Base-by-base conservation (phyloP, 2,888 invertebrate genomes). In the Callimorpha dominula region DNA sequence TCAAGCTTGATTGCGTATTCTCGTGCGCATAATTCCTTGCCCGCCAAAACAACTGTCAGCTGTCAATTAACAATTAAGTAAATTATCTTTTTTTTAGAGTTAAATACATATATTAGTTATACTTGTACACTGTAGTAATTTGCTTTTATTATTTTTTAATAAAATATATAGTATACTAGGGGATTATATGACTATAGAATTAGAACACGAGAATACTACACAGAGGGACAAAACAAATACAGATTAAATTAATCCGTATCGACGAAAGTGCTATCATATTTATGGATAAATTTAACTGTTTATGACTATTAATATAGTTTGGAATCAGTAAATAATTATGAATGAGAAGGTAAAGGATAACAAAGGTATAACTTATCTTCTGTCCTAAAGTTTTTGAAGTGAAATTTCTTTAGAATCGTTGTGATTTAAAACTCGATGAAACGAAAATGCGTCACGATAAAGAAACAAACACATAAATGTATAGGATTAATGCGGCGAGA, bases 1-100 rank as follows among this genome's bases (percentile, higher is more conserved):
- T 60, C 31, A 31, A 60, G 57, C 31, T 60, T 60, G 57, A 60
- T 60, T 60, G 31, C 57, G 31, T 60, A 60, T 60, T 60, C 57
- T 60, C 57, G 57, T 60, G 57, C 57, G 57, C 14, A 4, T 31
- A 31, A 60, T 20, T 14, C 31, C 20, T n/a, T 9, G 20, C 57
- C 20, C 12, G 57, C 31, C 57, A 60, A 60, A 60, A 31, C 31
- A 60, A 60, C 57, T 54, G 54, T 54, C 54, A 54, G 54, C 54
- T 54, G 54, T 54, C 54, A 20, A 54, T n/a, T 54, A 57, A 31
- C 12, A 60, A 60, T 60, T 20, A 60, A 60, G 57, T 1, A 20
- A 31, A 31, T 60, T 20, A 20, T 60, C 12, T 60, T 60, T 31
- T n/a, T 52, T 17, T n/a, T 3, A 20, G 31, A 12, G 31, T 20